phyloP scores from a whole-genome alignment of 2,888 invertebrate species.

The Pasiphila rectangulata region DNA sequence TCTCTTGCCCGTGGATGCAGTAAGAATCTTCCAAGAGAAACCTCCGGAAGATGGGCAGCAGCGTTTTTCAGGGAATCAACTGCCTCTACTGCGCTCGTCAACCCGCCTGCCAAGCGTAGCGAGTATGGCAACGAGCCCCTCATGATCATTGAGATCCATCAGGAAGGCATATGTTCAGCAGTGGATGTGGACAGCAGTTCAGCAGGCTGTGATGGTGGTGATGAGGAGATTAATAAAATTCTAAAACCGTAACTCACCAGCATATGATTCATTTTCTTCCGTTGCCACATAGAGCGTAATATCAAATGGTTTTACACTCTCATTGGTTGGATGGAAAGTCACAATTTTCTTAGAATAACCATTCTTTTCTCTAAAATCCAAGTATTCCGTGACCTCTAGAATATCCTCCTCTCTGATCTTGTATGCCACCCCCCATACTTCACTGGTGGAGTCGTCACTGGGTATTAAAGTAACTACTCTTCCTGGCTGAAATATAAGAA shows the following conservation, averaged over 20 bases:
- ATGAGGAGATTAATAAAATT: not conserved
- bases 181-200: too few relatives aligned
- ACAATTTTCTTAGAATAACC: slow-evolving; percentile 90
- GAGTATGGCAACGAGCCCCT: too few relatives aligned
- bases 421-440: slow-evolving; percentile 96
- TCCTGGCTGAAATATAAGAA: slow-evolving; percentile 85
- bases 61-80: too few relatives aligned
- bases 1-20: too few relatives aligned
- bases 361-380: slow-evolving; percentile 95
- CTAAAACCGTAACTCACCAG: slow-evolving; percentile 56
- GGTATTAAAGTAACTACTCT: slow-evolving; percentile 92
- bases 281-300: slow-evolving; percentile 91
- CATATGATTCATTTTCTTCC: slow-evolving; percentile 89
- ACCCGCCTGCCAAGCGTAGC: too few relatives aligned
- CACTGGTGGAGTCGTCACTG: slow-evolving; percentile 77
- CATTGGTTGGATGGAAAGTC: slow-evolving; percentile 84
- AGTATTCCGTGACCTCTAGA: slow-evolving; percentile 86
- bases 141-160: too few relatives aligned
- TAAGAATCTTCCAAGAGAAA: too few relatives aligned
- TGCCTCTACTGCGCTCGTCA: too few relatives aligned
- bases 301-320: slow-evolving; percentile 79
- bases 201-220: too few relatives aligned
- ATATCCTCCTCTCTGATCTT: slow-evolving; percentile 87
- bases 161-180: too few relatives aligned
- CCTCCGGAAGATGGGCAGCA: too few relatives aligned